Evolutionary conservation across 2,888 invertebrate genomes (phyloP), one percentile per base, ranked within the genome.

Genomic region (Diabrotica balteata): DNA sequence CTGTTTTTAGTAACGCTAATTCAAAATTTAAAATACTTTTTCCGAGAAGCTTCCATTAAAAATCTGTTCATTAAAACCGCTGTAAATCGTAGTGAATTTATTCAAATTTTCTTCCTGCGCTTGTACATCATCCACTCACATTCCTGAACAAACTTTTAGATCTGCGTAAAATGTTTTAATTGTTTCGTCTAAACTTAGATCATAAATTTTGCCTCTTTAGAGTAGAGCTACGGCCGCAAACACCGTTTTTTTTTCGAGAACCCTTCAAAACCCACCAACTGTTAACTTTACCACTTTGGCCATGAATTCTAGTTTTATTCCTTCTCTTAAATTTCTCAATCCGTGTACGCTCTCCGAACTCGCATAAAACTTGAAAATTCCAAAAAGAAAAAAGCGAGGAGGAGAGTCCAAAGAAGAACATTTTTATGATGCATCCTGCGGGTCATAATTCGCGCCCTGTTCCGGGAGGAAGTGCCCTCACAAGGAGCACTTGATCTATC

Each of bases 401-500:
- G n/a, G 7, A 9, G 53, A 53, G 58, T 57, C 45, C 10, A 61
- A 32, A 32, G 32, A 32, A 65, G 65, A 61, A 64, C 57, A 65
- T 64, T 52, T 67, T 67, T 67, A 67, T 63, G 67, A 67, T 63
- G 55, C 67, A 54, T 55, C 62, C 66, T 62, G 5, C 52, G 44
- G 65, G 61, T 54, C 64, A 61, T 63, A 63, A 63, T 63, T 64
- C 64, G 55, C 49, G 51, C 59, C 60, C 47, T 60, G 61, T 67
- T 57, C 58, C 55, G 62, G 63, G 66, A 66, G 67, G 67, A 64
- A 64, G 69, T 64, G 67, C 63, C 67, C 63, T 60, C 64, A 67
- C 67, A 70, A 67, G 72, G 60, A 71, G 62, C 68, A 69, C 72
- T 74, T 71, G 72, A 74, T 74, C 72, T 70, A 69, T 69, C 66